Percentiles rank a stretch among this genome's conserved stretches.
Evolutionary conservation across 2,888 invertebrate genomes (phyloP).

Genomic region (Notodonta dromedarius): DNA sequence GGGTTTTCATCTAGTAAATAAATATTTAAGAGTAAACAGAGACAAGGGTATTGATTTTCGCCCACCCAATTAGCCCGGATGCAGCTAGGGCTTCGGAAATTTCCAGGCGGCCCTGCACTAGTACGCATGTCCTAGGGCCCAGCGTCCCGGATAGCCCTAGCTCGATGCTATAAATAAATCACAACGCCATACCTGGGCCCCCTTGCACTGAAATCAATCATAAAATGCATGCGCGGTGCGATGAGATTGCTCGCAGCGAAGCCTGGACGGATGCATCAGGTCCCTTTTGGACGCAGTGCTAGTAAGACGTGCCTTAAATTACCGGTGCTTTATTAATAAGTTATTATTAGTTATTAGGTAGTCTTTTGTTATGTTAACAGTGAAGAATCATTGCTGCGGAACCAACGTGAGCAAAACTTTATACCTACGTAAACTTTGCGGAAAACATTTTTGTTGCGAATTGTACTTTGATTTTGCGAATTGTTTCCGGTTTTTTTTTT

Average conservation of each 20-base stretch:
- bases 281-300: slow-evolving; percentile 13
- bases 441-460: background rate
- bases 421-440: too few species aligned
- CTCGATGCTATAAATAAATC: slow-evolving; percentile 33
- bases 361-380: too few species aligned
- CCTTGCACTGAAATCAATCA: slow-evolving; percentile 46
- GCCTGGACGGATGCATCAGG: slow-evolving; percentile 9
- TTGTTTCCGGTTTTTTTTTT: too few species aligned
- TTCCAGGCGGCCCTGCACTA: slow-evolving; percentile 14
- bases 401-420: too few species aligned
- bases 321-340: too few species aligned
- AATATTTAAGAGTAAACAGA: background rate
- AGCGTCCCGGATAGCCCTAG: slow-evolving; percentile 9
- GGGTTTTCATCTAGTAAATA: too few species aligned
- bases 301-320: slow-evolving; percentile 22
- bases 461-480: background rate
- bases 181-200: slow-evolving; percentile 21
- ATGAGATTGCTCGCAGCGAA: slow-evolving; percentile 7
- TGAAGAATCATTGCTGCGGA: too few species aligned
- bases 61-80: slow-evolving; percentile 7
- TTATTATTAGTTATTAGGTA: too few species aligned
- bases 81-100: slow-evolving; percentile 17
- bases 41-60: slow-evolving; percentile 3
- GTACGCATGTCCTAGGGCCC: slow-evolving; percentile 25
- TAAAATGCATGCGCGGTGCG: slow-evolving; percentile 45